Base-by-base conservation (phyloP, 2,888 invertebrate genomes). In the Volucella inflata region DNA sequence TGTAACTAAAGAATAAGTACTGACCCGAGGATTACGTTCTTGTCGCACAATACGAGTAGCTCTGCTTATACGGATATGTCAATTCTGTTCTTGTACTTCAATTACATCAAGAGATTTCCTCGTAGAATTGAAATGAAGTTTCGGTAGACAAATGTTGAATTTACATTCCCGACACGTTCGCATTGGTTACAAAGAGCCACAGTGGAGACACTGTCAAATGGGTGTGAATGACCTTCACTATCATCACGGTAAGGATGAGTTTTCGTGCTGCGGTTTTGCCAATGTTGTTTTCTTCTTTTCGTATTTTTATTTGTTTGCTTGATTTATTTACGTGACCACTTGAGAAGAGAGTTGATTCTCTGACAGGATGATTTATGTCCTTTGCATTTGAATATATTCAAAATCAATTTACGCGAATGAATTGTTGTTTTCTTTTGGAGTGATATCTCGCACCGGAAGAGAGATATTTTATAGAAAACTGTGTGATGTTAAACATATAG, bases 161-260 rank as follows among this genome's bases (percentile, higher is more conserved):
- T 64, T 53, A 60, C 48, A 84, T 75, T 75, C 75, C 12, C 55
- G 65, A 48, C 79, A 84, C 84, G 84, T 84, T 70, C 68, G 55
- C 48, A 57, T 21, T 59, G 83, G 74, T 59, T 53, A 51, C 51
- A 59, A 36, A 42, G 55, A 71, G 14, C 40, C 44, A 36, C 67
- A 53, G 40, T 60, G 50, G 65, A 71, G 70, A 64, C 64, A 53
- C 62, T 50, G 48, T 16, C 8, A n/a, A 75, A 75, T 71, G 79
- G 70, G 71, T 84, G 80, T 80, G 80, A 84, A 84, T 75, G 84
- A 71, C 79, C 84, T 76, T 67, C 76, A 44, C 65, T 64, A 30
- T 67, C 65, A 84, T 65, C 79, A 75, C 83, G 74, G 64, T 79
- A 50, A 51, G 53, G 17, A 65, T 72, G 36, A 12, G 59, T 57